Evolutionary conservation across 2,797 vertebrate genomes (phyloP), one percentile per base, ranked within the genome.

Genomic region (Microctenopoma stevenorrisi): DNA sequence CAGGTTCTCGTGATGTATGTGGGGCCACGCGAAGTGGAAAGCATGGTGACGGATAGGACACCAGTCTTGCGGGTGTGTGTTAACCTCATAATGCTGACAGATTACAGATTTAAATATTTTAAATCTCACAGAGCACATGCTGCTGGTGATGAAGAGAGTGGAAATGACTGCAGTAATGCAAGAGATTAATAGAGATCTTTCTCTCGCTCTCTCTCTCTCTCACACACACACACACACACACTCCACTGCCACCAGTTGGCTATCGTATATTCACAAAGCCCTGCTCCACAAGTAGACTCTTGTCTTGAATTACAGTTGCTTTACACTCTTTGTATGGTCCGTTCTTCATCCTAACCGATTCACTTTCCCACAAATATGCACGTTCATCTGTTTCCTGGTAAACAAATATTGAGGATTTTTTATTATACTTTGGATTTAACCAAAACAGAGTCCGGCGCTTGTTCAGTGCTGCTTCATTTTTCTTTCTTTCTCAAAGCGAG

Each of bases 61-160:
- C 70, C 72, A 68, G 85, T 83, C 82, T 86, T 84, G 79, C 16
- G 71, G 78, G 78, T 85, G 83, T 81, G 76, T 76, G 87, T 87
- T 90, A 93, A 87, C 90, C 82, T 89, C 83, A 82, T 92, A 92
- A 92, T 90, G 84, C 90, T 91, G 91, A 92, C 89, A 92, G 92
- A 93, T 93, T 93, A 90, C 85, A 91, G 85, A 92, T 94, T 94
- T 93, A 92, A 94, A 94, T 93, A 93, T 94, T 94, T 94, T 85
- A 93, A 91, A 91, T 91, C 91, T 91, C 82, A 69, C 65, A 58
- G 85, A 90, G 86, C 86, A 87, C 85, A 89, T 89, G 83, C 78
- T 86, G 81, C 81, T 78, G 58, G 76, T 92, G 91, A 91, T 89
- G 84, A 90, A 88, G 86, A 80, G 90, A 88, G 84, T 86, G 85